Percentiles rank a stretch among this genome's conserved stretches.
These are phyloP conservation scores for Cynaeus angustus DNA, from an alignment of 2,888 invertebrate species.

Conservation along the genomic window DNA sequence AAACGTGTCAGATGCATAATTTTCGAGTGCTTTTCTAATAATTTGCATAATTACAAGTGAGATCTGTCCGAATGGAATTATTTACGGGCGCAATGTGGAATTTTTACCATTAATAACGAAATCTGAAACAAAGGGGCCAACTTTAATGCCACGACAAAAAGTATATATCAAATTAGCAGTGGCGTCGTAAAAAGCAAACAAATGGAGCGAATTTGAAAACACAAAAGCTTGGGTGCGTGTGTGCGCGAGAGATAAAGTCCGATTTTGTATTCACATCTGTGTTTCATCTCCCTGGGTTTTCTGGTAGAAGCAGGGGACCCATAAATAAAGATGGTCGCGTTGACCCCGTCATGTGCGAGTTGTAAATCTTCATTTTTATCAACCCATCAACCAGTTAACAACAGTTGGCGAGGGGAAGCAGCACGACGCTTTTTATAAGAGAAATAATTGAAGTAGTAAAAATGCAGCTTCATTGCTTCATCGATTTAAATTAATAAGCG, in stretches of 20 bases:
- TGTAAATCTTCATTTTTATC: conserved; percentile 28
- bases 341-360: conserved; percentile 17
- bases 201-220: conserved; percentile 24
- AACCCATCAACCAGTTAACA: conserved; percentile 19
- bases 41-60: conserved; percentile 37
- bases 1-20: conserved; percentile 35
- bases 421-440: not conserved
- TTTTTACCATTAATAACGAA: conserved; percentile 2
- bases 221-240: conserved; percentile 18
- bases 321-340: conserved; percentile 15
- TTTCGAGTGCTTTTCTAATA: conserved; percentile 32
- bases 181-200: conserved; percentile 19
- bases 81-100: conserved; percentile 14
- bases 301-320: conserved; percentile 21
- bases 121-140: not conserved
- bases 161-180: conserved; percentile 13
- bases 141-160: not conserved
- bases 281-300: conserved; percentile 48
- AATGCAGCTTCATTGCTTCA: conserved; percentile 17
- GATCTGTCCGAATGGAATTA: conserved; percentile 15
- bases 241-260: conserved; percentile 51
- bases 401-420: conserved; percentile 14
- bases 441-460: conserved; percentile 21
- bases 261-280: conserved; percentile 61
- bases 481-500: conserved; percentile 26